Evolutionary conservation across 2,113 vertebrate genomes (phyloP).

Genomic region (Rhinolophus sinicus): DNA sequence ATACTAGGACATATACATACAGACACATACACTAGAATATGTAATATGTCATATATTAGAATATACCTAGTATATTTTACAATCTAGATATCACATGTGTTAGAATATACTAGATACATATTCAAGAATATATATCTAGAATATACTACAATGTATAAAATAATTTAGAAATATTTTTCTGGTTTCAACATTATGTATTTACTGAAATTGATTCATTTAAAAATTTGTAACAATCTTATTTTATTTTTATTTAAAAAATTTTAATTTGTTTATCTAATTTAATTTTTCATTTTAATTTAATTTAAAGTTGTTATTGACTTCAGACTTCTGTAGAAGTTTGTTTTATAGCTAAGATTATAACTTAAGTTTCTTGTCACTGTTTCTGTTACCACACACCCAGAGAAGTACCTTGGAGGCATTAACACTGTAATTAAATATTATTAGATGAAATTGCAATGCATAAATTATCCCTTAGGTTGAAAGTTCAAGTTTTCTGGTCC

Average conservation of each 20-base stretch:
- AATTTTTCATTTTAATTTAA: neutral
- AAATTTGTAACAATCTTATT: too few relatives aligned
- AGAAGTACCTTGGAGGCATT: neutral
- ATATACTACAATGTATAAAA: too few relatives aligned
- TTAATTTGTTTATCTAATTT: too few relatives aligned
- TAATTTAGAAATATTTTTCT: too few relatives aligned
- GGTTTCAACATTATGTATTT: too few relatives aligned
- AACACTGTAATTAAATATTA: neutral
- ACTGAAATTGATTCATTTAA: too few relatives aligned
- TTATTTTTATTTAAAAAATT: too few relatives aligned
- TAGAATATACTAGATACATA: neutral
- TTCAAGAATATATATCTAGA: too few relatives aligned
- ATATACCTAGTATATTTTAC: neutral
- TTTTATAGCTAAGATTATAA: neutral
- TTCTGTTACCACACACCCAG: neutral
- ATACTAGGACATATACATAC: neutral
- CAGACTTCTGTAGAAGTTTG: neutral
- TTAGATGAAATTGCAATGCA: neutral
- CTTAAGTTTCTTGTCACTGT: neutral
- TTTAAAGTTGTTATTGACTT: neutral
- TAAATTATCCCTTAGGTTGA: neutral
- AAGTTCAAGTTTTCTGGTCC: neutral
- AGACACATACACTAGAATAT: neutral
- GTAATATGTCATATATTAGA: neutral
- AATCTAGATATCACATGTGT: neutral